These are phyloP conservation scores for Bungarus multicinctus DNA, from an alignment of 2,113 vertebrate genomes.

Conservation along the genomic window DNA sequence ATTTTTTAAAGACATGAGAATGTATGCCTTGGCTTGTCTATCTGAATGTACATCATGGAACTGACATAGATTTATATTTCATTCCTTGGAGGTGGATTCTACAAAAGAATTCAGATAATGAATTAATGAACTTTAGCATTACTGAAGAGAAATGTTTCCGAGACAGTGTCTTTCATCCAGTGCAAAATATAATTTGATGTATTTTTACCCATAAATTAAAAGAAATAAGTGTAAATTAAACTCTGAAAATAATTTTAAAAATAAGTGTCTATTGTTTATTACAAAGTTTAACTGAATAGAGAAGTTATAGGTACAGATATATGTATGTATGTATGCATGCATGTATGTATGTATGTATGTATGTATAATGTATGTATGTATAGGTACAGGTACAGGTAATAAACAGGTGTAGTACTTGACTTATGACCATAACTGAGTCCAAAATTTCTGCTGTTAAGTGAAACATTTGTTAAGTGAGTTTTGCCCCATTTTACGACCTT, in stretches of 20 bases:
- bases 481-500: neutral
- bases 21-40: neutral
- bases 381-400: neutral
- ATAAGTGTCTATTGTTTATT: neutral
- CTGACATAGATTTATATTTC: neutral
- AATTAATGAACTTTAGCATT: neutral
- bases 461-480: neutral
- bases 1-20: neutral
- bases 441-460: neutral
- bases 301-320: neutral
- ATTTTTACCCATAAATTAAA: slow-evolving; percentile 10
- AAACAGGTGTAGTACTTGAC: neutral
- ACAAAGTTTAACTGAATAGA: neutral
- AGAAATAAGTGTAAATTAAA: neutral
- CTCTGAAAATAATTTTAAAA: rapidly evolving
- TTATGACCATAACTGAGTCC: neutral
- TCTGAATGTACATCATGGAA: neutral
- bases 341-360: no score
- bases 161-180: neutral
- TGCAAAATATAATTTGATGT: neutral
- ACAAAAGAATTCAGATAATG: neutral
- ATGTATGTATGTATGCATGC: no score
- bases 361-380: no score
- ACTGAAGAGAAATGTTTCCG: neutral
- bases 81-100: neutral